Conservation (phyloP, 2,797 vertebrate genomes). For the Malurus splendens region DNA sequence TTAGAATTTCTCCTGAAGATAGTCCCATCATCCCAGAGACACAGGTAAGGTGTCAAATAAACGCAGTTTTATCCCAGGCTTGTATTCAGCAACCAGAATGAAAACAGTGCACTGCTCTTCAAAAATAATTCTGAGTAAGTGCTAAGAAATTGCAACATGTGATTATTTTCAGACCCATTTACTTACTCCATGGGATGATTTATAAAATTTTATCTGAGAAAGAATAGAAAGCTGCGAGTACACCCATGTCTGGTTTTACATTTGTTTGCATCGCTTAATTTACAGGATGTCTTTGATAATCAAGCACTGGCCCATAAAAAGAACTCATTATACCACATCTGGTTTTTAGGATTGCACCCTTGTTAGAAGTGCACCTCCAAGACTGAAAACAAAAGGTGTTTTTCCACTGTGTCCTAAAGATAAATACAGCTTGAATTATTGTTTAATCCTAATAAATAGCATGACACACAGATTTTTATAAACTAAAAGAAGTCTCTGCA, state of each 20-base stretch:
- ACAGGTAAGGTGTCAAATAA: slow-evolving; percentile 77
- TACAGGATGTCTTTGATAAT: neutral
- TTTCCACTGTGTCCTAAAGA: neutral
- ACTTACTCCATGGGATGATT: neutral
- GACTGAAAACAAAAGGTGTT: neutral
- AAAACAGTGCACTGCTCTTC: neutral
- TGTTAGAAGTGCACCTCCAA: neutral
- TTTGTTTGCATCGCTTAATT: neutral
- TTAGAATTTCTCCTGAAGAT: slow-evolving; percentile 89
- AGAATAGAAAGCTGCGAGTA: neutral
- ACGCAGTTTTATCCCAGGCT: neutral
- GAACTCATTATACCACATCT: neutral
- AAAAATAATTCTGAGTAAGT: neutral
- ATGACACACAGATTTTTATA: neutral
- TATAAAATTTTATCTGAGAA: neutral
- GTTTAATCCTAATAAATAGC: neutral
- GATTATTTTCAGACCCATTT: neutral
- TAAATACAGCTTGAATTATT: neutral
- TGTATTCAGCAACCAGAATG: neutral
- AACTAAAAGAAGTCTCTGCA: neutral
- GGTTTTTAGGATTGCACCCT: neutral
- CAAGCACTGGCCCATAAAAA: neutral
- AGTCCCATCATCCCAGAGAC: slow-evolving; percentile 96
- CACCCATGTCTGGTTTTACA: neutral
- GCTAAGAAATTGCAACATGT: neutral